Conservation (phyloP, 2,113 vertebrate genomes). For the Calypte anna region DNA sequence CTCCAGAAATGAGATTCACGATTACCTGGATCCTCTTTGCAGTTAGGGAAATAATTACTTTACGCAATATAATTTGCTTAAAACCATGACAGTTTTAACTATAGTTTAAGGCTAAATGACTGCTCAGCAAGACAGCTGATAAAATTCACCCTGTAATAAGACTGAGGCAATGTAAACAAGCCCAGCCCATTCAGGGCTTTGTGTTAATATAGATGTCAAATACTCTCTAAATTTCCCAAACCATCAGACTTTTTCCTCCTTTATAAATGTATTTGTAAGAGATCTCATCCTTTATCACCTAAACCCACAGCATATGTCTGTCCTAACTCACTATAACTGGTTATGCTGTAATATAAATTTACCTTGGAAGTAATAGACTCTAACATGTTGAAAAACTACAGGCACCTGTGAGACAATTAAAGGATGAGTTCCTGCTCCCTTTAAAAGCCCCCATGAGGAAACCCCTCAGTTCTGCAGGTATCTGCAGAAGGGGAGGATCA, state of each 20-base stretch:
- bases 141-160: slow-evolving; percentile 61
- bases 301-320: neutral
- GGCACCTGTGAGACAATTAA: neutral
- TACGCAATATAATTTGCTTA: slow-evolving; percentile 61
- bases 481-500: rapidly evolving
- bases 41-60: slow-evolving; percentile 59
- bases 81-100: slow-evolving; percentile 64
- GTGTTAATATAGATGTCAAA: slow-evolving; percentile 63
- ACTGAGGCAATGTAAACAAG: slow-evolving; percentile 34
- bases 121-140: slow-evolving; percentile 62
- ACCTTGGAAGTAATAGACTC: neutral
- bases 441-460: neutral
- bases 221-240: slow-evolving; percentile 41
- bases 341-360: neutral
- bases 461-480: rapidly evolving
- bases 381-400: neutral
- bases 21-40: slow-evolving; percentile 41
- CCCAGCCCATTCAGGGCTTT: slow-evolving; percentile 42
- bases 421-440: no score
- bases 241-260: neutral
- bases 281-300: neutral
- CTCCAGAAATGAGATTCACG: slow-evolving; percentile 14
- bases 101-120: slow-evolving; percentile 59
- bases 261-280: slow-evolving; percentile 1
- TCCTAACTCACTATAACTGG: neutral